Conservation (phyloP, 37 sponge, comb jelly and placozoan genomes). For the Hormiphora californensis region DNA sequence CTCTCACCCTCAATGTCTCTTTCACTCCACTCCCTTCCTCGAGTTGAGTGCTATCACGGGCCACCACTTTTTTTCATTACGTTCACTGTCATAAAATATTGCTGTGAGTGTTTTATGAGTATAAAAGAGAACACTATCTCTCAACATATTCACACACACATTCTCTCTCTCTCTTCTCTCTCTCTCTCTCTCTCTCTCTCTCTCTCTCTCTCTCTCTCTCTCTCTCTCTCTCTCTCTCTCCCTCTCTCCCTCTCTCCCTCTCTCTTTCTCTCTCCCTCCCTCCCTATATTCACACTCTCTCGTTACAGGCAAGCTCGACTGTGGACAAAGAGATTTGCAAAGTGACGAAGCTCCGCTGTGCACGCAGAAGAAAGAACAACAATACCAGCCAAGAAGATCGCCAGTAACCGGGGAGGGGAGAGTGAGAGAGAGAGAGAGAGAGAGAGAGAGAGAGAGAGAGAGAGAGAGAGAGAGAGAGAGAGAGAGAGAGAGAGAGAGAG, state of each 20-base stretch:
- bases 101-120: no score
- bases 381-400: not conserved
- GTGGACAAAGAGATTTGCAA: slow-evolving; percentile 78
- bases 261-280: not conserved
- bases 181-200: not conserved
- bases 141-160: no score
- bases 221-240: not conserved
- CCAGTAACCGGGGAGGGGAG: not conserved
- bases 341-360: slow-evolving; percentile 19
- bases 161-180: not conserved
- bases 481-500: not conserved
- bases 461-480: not conserved
- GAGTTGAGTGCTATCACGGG: no score
- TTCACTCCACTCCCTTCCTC: no score
- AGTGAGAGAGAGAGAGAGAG: not conserved
- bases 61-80: no score
- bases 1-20: no score
- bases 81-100: no score
- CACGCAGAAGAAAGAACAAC: not conserved
- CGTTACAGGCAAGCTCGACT: slow-evolving; percentile 58
- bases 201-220: not conserved
- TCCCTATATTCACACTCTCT: not conserved
- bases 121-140: no score
- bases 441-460: not conserved
- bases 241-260: not conserved